Conservation (phyloP, 2,888 invertebrate species). For the Metallyticus violacea region DNA sequence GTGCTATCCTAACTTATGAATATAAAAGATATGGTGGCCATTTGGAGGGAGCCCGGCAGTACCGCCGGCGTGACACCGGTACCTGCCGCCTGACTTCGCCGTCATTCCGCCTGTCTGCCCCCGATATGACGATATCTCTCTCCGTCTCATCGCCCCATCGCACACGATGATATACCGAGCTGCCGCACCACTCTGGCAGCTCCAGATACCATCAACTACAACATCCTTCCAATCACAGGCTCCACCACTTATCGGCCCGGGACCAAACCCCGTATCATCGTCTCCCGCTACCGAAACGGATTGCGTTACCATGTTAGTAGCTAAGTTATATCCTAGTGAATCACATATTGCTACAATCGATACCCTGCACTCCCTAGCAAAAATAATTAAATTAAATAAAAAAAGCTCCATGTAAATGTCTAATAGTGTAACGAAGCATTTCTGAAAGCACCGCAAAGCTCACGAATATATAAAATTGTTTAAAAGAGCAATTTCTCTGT, state of each 20-base stretch:
- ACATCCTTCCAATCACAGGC: neutral
- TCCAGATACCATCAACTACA: neutral
- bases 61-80: neutral
- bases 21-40: neutral
- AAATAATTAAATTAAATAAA: too few species aligned
- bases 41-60: neutral
- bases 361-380: too few species aligned
- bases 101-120: neutral
- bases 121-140: neutral
- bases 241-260: too few species aligned
- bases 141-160: neutral
- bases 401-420: too few species aligned
- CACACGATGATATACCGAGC: neutral
- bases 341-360: too few species aligned
- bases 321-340: too few species aligned
- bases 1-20: too few species aligned
- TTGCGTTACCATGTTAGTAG: neutral
- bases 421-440: too few species aligned
- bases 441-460: too few species aligned
- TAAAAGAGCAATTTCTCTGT: too few species aligned
- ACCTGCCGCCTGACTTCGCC: neutral
- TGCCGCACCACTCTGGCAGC: too few species aligned
- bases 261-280: neutral
- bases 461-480: too few species aligned
- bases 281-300: neutral